These are phyloP conservation scores for Nemoura dubitans DNA, from an alignment of 2,888 invertebrate species.

Conservation along the genomic window DNA sequence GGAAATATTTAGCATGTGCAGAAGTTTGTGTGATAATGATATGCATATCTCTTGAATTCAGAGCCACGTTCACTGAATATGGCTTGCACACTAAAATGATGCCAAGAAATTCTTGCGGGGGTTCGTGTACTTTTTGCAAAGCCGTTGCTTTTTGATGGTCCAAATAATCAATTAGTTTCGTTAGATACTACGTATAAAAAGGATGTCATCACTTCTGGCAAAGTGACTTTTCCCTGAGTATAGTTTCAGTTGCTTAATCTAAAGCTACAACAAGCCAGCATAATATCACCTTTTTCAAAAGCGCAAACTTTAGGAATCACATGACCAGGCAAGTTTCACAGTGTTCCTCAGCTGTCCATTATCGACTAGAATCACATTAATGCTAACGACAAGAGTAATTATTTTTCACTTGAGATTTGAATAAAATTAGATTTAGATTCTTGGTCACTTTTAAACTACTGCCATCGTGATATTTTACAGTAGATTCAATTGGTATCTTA, in stretches of 20 bases:
- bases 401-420: slow-evolving; percentile 41
- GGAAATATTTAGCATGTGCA: background rate
- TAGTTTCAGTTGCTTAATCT: background rate
- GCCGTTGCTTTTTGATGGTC: background rate
- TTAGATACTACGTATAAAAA: background rate
- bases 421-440: slow-evolving; percentile 26
- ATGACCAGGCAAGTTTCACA: background rate
- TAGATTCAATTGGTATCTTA: slow-evolving; percentile 42
- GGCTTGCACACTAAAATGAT: background rate
- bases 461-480: slow-evolving; percentile 49
- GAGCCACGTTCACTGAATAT: background rate
- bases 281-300: background rate
- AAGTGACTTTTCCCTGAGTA: too few relatives aligned
- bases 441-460: slow-evolving; percentile 36
- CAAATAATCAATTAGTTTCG: background rate
- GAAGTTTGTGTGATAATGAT: background rate
- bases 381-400: background rate
- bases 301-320: background rate
- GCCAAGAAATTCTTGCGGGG: background rate
- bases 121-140: background rate
- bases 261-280: background rate
- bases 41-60: slow-evolving; percentile 20
- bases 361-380: background rate
- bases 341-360: background rate
- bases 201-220: too few relatives aligned